Evolutionary conservation across 2,113 vertebrate genomes (phyloP), one percentile per base, ranked within the genome.

Genomic region (Tylochromis polylepis): DNA sequence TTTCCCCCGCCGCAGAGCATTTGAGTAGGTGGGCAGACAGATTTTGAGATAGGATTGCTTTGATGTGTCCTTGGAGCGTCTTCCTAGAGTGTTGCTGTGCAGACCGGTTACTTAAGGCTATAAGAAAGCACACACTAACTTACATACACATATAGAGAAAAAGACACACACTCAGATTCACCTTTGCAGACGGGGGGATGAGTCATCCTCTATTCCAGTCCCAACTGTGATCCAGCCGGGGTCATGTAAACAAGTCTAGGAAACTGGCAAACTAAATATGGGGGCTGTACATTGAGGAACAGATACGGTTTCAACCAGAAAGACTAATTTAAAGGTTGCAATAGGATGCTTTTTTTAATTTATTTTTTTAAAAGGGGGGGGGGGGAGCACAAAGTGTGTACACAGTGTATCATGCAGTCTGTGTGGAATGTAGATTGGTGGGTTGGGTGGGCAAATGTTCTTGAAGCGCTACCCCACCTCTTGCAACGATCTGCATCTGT

Each of bases 201-300:
- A 95, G 83, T 96, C 93, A 94, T 84, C 79, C 70, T 86, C 94
- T 96, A 95, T 95, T 95, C 81, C 86, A 79, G 88, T 80, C 84
- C 46, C 84, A 85, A 83, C 83, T 82, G 84, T 94, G 94, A 92
- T 89, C 91, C 88, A 77, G 86, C 49, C 60, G 16, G 18, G 92
- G 91, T 92, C 94, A 85, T 89, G 92, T 94, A 95, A 95, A 95
- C 94, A 96, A 93, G 86, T 82, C 87, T 16, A 65, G 85, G 88
- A 87, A 91, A 92, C 87, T 67, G 60, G 90, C 90, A 91, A 93
- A 87, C 93, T 85, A 82, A 92, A 92, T 92, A 84, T 83, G 81
- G 72, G 86, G 75, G 59, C 41, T 75, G 62, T 62, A 83, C 75
- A 43, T 84, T 77, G 41, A 81, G 84, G 43, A 55, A 85, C 36